A percentile compares a stretch with the other conserved stretches of the same genome.
Evolutionary conservation across 2,888 invertebrate genomes (phyloP).

Genomic region (Carpatolechia fugitivella): DNA sequence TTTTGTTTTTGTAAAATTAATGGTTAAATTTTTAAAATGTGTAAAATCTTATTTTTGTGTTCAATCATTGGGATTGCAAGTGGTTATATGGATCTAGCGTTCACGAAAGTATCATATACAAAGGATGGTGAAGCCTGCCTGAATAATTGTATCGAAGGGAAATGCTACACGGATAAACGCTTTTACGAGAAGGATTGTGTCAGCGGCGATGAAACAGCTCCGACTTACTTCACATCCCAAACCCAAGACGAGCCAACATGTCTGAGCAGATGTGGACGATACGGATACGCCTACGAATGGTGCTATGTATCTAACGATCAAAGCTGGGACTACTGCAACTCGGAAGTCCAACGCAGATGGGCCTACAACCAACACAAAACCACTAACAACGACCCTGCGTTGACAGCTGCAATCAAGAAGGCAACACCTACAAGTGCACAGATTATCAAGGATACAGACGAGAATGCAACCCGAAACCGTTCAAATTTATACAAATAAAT

Average conservation of each 20-base stretch:
- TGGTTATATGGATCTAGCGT: neutral
- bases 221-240: constrained; percentile 9
- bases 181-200: neutral
- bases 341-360: neutral
- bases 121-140: neutral
- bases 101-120: constrained; percentile 1
- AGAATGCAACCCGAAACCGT: constrained; percentile 5
- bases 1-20: neutral
- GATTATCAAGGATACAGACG: neutral
- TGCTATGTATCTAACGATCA: constrained; percentile 1
- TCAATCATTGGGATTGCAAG: neutral
- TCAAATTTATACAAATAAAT: constrained; percentile 1
- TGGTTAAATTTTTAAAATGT: neutral
- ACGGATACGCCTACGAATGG: constrained; percentile 12
- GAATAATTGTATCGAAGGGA: constrained; percentile 1
- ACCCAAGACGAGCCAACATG: neutral
- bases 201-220: neutral
- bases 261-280: constrained; percentile 7
- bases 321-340: constrained; percentile 14
- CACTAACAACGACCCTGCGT: neutral
- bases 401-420: neutral
- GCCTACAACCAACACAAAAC: neutral
- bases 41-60: neutral
- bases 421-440: neutral
- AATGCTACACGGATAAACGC: neutral